Evolutionary conservation across 2,797 vertebrate species (phyloP), one percentile per base, ranked within the genome.

Genomic region (Enteromius unitaeniatus): DNA sequence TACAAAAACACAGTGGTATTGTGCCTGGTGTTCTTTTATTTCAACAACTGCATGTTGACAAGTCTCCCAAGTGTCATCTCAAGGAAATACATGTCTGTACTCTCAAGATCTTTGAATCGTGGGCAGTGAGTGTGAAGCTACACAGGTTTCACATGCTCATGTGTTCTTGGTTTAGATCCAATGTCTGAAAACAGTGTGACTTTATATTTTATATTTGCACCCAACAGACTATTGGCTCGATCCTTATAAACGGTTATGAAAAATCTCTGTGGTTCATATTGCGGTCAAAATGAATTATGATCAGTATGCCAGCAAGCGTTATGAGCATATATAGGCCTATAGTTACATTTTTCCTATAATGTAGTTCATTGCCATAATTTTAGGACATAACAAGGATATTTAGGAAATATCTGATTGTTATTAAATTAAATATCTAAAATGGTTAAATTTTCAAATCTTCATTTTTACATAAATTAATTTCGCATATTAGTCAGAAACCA

Each of bases 191-290:
- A 81, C 81, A 81, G 47, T 65, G 55, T 6, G 19, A 78, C 28
- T 31, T 83, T 79, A 80, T 85, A 82, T 79, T 85, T 81, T 67
- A 83, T 78, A 69, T 65, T 79, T 53, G 73, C 70, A 78, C 51
- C 58, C 62, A 58, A 40, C n/a, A 55, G 47, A 40, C 64, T 60
- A 10, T 67, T 77, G 51, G 65, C 62, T 19, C 51, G 37, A n/a
- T 23, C 19, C 65, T 60, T 67, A 53, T 76, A 76, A 76, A 82
- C 34, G 28, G 17, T 31, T 42, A 68, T 76, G 49, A 83, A 83
- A 76, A 67, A 58, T 68, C 3, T 6, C 10, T 40, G 49, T 68
- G 47, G 73, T 76, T 67, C 79, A 81, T 34, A 31, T 53, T n/a
- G 31, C 3, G 62, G 73, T 76, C 47, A 83, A 55, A 53, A 28